Conservation (phyloP, 2,888 invertebrate species). For the Pristionchus entomophagus region DNA sequence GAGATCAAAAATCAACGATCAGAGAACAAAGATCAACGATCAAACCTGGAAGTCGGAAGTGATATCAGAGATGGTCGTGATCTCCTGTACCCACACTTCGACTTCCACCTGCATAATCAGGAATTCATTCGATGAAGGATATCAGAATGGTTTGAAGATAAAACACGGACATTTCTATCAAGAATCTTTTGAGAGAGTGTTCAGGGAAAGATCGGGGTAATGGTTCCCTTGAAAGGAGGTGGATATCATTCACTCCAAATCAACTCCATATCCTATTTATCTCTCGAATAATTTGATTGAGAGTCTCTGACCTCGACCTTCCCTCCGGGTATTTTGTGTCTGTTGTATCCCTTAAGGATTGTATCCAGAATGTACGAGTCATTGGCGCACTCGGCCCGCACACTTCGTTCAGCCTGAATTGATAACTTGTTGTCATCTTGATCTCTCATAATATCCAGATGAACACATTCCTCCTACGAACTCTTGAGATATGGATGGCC, state of each 20-base stretch:
- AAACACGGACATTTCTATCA: background rate
- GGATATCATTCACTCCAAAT: no score
- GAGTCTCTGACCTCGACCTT: conserved; percentile 51
- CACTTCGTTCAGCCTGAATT: conserved; percentile 58
- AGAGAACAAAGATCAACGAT: background rate
- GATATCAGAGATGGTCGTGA: conserved; percentile 75
- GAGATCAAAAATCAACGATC: conserved; percentile 39
- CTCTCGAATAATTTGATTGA: no score
- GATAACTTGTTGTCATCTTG: no score
- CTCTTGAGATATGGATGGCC: no score
- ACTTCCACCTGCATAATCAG: conserved; percentile 65
- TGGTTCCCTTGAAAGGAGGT: no score
- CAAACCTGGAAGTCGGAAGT: conserved; percentile 72
- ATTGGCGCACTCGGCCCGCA: conserved; percentile 66
- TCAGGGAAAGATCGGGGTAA: no score
- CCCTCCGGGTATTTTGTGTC: conserved; percentile 75
- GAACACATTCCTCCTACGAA: no score
- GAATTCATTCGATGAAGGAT: background rate
- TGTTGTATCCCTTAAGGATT: conserved; percentile 67
- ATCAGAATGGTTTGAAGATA: background rate
- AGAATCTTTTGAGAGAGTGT: background rate
- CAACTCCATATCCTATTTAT: no score
- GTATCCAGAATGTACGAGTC: conserved; percentile 71
- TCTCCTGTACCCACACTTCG: conserved; percentile 76
- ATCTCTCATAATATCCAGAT: no score